Conservation (phyloP, 1,140 invertebrate genomes). For the Helicoverpa zea region DNA sequence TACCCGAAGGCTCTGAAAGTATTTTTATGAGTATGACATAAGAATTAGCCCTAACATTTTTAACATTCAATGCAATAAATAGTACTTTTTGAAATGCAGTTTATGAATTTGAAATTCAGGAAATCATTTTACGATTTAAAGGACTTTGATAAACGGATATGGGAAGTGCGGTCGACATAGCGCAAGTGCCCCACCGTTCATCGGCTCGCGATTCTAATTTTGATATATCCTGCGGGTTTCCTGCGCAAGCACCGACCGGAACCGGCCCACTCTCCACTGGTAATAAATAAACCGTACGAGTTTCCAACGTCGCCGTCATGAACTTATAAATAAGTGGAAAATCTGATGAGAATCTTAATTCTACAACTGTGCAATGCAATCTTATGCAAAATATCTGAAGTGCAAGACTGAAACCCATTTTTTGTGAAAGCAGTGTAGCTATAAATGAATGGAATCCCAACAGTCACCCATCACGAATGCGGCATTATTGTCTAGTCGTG, state of each 20-base stretch:
- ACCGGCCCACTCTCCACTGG: constrained; percentile 56
- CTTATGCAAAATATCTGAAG: neutral
- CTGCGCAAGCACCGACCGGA: constrained; percentile 63
- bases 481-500: constrained; percentile 55
- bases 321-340: constrained; percentile 33
- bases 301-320: constrained; percentile 42
- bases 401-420: constrained; percentile 8
- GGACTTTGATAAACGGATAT: constrained; percentile 67
- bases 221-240: constrained; percentile 71
- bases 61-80: too few relatives aligned
- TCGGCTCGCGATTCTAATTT: constrained; percentile 72
- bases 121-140: constrained; percentile 51
- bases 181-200: constrained; percentile 65
- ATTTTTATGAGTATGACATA: neutral
- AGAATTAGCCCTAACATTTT: neutral
- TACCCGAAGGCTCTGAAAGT: constrained; percentile 41
- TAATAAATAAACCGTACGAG: constrained; percentile 61
- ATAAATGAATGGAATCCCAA: constrained; percentile 20
- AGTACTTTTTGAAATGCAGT: too few relatives aligned
- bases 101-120: neutral
- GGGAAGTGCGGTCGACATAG: constrained; percentile 69
- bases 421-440: neutral
- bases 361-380: too few relatives aligned
- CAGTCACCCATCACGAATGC: constrained; percentile 58
- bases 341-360: neutral